Percentiles rank a stretch among this genome's conserved stretches.
Evolutionary conservation across 2,113 vertebrate genomes (phyloP).

Genomic region (Lophius piscatorius): DNA sequence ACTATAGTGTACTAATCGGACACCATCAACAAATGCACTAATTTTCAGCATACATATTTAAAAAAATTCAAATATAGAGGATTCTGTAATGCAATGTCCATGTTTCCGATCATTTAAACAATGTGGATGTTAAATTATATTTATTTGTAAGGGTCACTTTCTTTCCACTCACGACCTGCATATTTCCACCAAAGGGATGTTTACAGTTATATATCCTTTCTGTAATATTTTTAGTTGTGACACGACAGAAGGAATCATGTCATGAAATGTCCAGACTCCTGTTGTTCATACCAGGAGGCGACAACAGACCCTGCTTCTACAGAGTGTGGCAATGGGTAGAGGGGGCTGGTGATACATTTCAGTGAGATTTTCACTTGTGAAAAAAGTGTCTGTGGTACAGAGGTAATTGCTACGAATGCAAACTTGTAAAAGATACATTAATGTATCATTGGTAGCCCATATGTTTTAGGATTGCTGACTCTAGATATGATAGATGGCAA

Average conservation of each 20-base stretch:
- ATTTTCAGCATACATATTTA: too few relatives aligned
- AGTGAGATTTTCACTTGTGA: conserved; percentile 6
- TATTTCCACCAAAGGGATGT: too few relatives aligned
- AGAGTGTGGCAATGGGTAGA: background rate
- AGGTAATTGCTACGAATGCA: background rate
- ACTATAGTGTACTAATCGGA: too few relatives aligned
- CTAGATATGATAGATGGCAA: conserved; percentile 34
- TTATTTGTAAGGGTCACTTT: background rate
- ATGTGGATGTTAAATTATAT: too few relatives aligned
- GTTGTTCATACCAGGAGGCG: conserved; percentile 34
- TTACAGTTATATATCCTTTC: conserved; percentile 4
- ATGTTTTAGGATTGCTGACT: conserved; percentile 11
- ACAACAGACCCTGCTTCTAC: conserved; percentile 25
- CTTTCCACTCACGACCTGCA: too few relatives aligned
- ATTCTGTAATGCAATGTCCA: too few relatives aligned
- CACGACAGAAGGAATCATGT: conserved; percentile 35
- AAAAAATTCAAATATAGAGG: too few relatives aligned
- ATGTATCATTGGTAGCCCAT: background rate
- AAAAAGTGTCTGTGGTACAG: conserved; percentile 1
- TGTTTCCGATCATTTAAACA: too few relatives aligned
- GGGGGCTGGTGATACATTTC: conserved; percentile 5
- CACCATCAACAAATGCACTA: too few relatives aligned
- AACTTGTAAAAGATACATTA: background rate
- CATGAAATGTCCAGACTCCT: conserved; percentile 48
- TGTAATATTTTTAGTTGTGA: conserved; percentile 16